Evolutionary conservation across 23 tunicate species (phyloP), one percentile per base, ranked within the genome.

Genomic region (Diplosoma virens): DNA sequence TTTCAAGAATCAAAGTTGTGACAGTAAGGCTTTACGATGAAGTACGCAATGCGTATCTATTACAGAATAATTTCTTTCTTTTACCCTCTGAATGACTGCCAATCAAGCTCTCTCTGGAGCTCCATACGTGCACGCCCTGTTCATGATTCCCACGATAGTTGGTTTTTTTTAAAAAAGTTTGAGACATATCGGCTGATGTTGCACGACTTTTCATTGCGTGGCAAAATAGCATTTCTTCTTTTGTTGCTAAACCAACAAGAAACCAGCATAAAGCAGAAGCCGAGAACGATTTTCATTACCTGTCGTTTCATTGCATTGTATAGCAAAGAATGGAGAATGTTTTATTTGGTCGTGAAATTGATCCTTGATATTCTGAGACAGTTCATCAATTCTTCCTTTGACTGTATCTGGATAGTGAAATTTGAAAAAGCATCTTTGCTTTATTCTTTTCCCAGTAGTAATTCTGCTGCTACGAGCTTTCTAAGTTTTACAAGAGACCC

Each of bases 351-450:
- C 26, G 67, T 32, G 80, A 34, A 75, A 35, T 58, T 75, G 80
- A 75, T 75, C 68, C 58, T 75, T 75, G 80, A 75, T 75, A 34
- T 75, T 30, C 58, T 75, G 67, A 75, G 50, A 75, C 58, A 75
- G 55, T 32, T 32, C 50, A 75, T 75, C 80, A 68, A 75, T 75
- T 34, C 80, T 58, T 50, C 80, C 68, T 56, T 75, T 56, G 58
- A 58, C 80, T 75, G 48, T 75, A 58, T 58, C 80, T 30, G 26
- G 68, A 75, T 75, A 75, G 58, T 75, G 80, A 45, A 75, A 75
- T 75, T 75, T 75, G 67, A 75, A 68, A 75, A 75, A 75, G 67
- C 80, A 20, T 56, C 20, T 75, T 75, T 75, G 68, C 80, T 75
- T 75, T 75, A 58, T 75, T 68, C 52, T 75, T n/a, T 58, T 67